A percentile compares a stretch with the other conserved stretches of the same genome.
phyloP scores from a whole-genome alignment of 2,797 vertebrate species.

The Propithecus perrieri region DNA sequence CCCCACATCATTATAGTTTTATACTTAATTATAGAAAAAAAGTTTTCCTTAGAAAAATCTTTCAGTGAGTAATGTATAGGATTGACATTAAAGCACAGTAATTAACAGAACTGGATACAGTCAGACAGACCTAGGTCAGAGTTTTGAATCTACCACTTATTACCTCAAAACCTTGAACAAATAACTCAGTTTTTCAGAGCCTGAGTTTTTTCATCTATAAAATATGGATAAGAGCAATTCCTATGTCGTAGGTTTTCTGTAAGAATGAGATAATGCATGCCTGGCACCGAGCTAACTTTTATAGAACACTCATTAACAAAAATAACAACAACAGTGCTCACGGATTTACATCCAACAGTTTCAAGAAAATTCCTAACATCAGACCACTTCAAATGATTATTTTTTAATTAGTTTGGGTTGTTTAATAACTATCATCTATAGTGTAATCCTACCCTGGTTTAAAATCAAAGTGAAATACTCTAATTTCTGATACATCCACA shows the following conservation, averaged over 20 bases:
- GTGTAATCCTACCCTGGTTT: neutral
- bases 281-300: neutral
- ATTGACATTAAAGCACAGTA: neutral
- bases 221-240: neutral
- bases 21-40: neutral
- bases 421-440: neutral
- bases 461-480: conserved; percentile 18
- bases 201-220: neutral
- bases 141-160: neutral
- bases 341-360: neutral
- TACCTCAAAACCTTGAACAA: neutral
- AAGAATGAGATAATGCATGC: neutral
- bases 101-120: neutral
- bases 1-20: neutral
- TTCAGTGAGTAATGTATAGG: neutral
- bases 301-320: neutral
- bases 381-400: neutral
- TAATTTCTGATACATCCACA: neutral
- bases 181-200: neutral
- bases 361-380: neutral
- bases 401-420: neutral
- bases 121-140: neutral
- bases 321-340: neutral
- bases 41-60: neutral
- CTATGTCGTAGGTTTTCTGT: neutral